These are phyloP conservation scores for Plectus sambesii DNA, from an alignment of 1,140 invertebrate species.

Conservation along the genomic window DNA sequence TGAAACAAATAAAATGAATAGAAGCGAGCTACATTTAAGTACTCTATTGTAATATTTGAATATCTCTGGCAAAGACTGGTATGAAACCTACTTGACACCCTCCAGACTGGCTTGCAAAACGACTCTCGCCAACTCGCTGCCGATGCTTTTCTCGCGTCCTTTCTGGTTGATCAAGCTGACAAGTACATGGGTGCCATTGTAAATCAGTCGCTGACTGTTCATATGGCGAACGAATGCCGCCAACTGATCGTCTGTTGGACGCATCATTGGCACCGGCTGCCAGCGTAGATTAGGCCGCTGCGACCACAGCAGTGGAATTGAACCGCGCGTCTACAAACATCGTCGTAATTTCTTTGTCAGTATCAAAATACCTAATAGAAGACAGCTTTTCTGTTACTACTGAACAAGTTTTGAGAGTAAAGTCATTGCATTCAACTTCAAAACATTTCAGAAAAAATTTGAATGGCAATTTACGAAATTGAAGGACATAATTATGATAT, in stretches of 20 bases:
- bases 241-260: conserved; percentile 59
- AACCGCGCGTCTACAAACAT: conserved; percentile 62
- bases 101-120: conserved; percentile 54
- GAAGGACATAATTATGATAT: too few relatives aligned
- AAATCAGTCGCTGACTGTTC: conserved; percentile 44
- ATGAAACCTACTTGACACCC: conserved; percentile 49
- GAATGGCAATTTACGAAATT: too few relatives aligned
- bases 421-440: too few relatives aligned
- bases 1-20: too few relatives aligned
- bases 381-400: too few relatives aligned
- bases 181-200: conserved; percentile 78
- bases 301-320: conserved; percentile 86
- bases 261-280: conserved; percentile 68
- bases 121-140: conserved; percentile 63
- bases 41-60: too few relatives aligned
- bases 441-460: too few relatives aligned
- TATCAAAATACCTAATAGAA: too few relatives aligned
- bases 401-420: too few relatives aligned
- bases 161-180: conserved; percentile 84
- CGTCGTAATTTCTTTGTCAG: too few relatives aligned
- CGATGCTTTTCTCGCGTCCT: conserved; percentile 68
- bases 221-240: conserved; percentile 31
- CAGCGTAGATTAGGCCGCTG: conserved; percentile 85
- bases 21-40: too few relatives aligned
- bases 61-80: neutral